These are phyloP conservation scores for Lerema accius DNA, from an alignment of 1,140 invertebrate genomes.

Conservation along the genomic window DNA sequence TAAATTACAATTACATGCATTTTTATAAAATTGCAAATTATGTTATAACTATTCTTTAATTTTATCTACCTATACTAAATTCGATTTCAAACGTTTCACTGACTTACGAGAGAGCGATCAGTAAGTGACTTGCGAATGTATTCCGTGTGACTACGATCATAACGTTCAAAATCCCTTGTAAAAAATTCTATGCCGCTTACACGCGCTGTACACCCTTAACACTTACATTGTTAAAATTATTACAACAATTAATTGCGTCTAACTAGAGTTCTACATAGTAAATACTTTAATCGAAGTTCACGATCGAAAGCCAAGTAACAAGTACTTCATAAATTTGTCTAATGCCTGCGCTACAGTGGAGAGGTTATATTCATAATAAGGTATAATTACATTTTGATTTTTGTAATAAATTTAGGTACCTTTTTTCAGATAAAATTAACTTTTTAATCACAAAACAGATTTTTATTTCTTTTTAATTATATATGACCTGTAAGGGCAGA, in stretches of 20 bases:
- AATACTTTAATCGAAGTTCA: constrained; percentile 24
- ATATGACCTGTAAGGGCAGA: no score
- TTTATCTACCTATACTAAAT: constrained; percentile 16
- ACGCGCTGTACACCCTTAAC: constrained; percentile 21
- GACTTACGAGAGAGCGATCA: background rate
- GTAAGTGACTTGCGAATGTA: background rate
- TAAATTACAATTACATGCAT: background rate
- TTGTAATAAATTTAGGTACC: no score
- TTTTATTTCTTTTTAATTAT: no score
- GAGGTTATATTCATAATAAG: background rate
- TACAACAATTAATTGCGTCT: constrained; percentile 29
- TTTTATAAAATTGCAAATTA: background rate
- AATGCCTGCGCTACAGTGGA: constrained; percentile 2
- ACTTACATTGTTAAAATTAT: constrained; percentile 18
- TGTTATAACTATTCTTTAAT: background rate
- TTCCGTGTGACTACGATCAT: background rate
- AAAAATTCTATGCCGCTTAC: constrained; percentile 21
- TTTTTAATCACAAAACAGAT: no score
- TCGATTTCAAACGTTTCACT: constrained; percentile 7
- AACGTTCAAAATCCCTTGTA: constrained; percentile 4
- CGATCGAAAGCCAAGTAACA: constrained; percentile 12
- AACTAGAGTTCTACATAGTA: constrained; percentile 26
- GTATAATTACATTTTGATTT: no score
- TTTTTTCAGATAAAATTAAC: no score
- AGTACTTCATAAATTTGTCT: constrained; percentile 15